Conservation (phyloP, 2,113 vertebrate genomes). For the Aspidoscelis tigris region DNA sequence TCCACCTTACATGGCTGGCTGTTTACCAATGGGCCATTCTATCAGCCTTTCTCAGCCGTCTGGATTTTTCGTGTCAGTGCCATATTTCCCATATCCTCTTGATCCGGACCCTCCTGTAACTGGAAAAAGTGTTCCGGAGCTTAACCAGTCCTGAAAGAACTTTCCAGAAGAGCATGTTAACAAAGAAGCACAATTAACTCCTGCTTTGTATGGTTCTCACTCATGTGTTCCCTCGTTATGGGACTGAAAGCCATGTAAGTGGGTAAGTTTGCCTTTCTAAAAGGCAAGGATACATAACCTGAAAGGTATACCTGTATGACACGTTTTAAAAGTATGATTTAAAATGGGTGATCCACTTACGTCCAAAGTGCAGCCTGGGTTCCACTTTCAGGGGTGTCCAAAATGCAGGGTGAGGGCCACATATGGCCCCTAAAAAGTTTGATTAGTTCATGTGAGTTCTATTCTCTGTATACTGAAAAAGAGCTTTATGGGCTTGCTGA, state of each 20-base stretch:
- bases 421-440: too few species aligned
- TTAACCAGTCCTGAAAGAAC: slow-evolving; percentile 85
- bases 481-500: not conserved
- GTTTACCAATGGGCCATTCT: slow-evolving; percentile 71
- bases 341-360: too few species aligned
- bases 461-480: too few species aligned
- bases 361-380: too few species aligned
- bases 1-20: slow-evolving; percentile 84
- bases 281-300: not conserved
- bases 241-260: slow-evolving; percentile 3
- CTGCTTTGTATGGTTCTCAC: not conserved
- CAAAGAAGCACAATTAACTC: not conserved
- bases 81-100: slow-evolving; percentile 88
- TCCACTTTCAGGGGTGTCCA: too few species aligned
- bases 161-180: fast-evolving
- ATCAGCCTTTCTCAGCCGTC: slow-evolving; percentile 78
- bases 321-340: not conserved
- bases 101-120: slow-evolving; percentile 84
- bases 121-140: slow-evolving; percentile 88
- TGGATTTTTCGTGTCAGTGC: slow-evolving; percentile 86
- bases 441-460: too few species aligned
- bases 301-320: not conserved
- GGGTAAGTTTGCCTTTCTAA: slow-evolving; percentile 54
- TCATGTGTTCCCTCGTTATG: not conserved
- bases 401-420: too few species aligned